Evolutionary conservation across 2,113 vertebrate species (phyloP).

Genomic region (Procavia capensis): DNA sequence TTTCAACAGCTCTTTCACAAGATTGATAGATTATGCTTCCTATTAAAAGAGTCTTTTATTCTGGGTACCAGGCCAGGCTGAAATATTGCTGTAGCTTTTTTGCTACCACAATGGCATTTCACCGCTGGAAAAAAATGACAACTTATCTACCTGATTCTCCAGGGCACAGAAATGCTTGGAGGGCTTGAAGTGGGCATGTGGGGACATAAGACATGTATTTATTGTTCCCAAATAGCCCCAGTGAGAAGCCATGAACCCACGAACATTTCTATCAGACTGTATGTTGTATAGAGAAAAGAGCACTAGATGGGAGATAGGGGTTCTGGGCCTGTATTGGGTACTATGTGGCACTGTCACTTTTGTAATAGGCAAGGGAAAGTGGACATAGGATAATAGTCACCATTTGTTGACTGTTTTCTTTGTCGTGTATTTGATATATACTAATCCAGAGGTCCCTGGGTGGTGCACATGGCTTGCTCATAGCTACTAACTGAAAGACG

Average conservation of each 20-base stretch:
- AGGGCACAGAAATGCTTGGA: slow-evolving; percentile 33
- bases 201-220: neutral
- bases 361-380: neutral
- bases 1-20: slow-evolving; percentile 77
- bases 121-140: slow-evolving; percentile 69
- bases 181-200: neutral
- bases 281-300: neutral
- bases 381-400: neutral
- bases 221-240: neutral
- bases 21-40: slow-evolving; percentile 80
- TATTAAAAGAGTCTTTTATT: slow-evolving; percentile 80
- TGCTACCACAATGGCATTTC: slow-evolving; percentile 53
- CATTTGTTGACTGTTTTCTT: neutral
- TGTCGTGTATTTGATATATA: neutral
- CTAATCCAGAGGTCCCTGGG: neutral
- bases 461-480: neutral
- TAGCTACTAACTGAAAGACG: neutral
- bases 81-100: slow-evolving; percentile 64
- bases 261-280: neutral
- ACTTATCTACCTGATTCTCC: slow-evolving; percentile 63
- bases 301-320: neutral
- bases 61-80: slow-evolving; percentile 68
- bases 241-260: neutral
- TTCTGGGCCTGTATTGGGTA: neutral
- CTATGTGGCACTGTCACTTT: neutral